These are phyloP conservation scores for Hepsetus odoe DNA, from an alignment of 2,113 vertebrate species.

Conservation along the genomic window DNA sequence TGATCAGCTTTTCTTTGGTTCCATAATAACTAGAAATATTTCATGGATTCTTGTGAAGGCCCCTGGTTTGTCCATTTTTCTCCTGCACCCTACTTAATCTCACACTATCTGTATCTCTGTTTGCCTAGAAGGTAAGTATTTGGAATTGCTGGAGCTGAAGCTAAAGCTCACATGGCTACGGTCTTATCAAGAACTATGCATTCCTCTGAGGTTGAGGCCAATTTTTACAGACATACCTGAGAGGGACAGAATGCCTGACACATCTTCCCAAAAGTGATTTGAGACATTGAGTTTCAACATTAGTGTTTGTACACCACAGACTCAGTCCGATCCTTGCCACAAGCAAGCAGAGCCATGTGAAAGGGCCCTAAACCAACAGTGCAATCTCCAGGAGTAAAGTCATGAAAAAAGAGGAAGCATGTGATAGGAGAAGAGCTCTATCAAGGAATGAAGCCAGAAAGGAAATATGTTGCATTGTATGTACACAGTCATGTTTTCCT, in stretches of 20 bases:
- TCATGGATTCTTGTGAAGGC: not conserved
- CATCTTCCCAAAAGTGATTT: conserved; percentile 26
- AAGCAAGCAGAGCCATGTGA: conserved; percentile 21
- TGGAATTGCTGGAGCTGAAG: not conserved
- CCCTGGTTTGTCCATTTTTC: not conserved
- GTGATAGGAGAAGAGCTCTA: not conserved
- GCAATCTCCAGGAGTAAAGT: conserved; percentile 22
- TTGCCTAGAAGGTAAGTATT: conserved; percentile 33
- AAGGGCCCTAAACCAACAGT: conserved; percentile 17
- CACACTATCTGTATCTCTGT: not conserved
- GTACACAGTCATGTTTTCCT: conserved; percentile 6
- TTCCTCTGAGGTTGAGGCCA: conserved; percentile 21
- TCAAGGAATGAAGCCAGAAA: conserved; percentile 29
- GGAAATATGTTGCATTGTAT: conserved; percentile 6
- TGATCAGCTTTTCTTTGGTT: conserved; percentile 12
- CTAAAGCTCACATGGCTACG: not conserved
- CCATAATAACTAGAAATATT: conserved; percentile 23
- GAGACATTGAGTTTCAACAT: conserved; percentile 23
- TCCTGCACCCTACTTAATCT: not conserved
- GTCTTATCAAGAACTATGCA: conserved; percentile 31
- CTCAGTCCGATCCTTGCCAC: conserved; percentile 15
- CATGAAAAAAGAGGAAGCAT: conserved; percentile 29
- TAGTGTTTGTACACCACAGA: conserved; percentile 26
- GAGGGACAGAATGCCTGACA: conserved; percentile 29
- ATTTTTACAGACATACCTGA: conserved; percentile 38